Percentiles rank a stretch among this genome's conserved stretches.
Evolutionary conservation across 2,888 invertebrate species (phyloP).

Genomic region (Sicus ferrugineus): DNA sequence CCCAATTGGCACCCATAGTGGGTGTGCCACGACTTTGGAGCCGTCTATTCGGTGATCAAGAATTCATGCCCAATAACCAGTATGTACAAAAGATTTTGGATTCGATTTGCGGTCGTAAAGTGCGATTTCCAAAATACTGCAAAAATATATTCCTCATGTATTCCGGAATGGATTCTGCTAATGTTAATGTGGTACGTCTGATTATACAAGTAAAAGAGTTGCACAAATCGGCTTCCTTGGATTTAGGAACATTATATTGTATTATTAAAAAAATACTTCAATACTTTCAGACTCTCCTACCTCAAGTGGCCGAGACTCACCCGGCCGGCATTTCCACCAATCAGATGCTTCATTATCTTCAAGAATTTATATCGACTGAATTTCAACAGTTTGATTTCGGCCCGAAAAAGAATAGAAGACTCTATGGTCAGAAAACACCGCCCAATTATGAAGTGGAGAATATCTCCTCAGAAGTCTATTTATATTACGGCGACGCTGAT

Average conservation of each 20-base stretch:
- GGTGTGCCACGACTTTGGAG: slow-evolving; percentile 26
- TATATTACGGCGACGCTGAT: slow-evolving; percentile 65
- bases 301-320: slow-evolving; percentile 38
- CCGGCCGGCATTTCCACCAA: slow-evolving; percentile 43
- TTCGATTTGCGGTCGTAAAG: slow-evolving; percentile 19
- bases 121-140: background rate
- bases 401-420: slow-evolving; percentile 20
- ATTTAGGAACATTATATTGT: too few species aligned
- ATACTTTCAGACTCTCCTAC: slow-evolving; percentile 33
- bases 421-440: slow-evolving; percentile 64
- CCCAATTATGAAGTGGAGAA: slow-evolving; percentile 65
- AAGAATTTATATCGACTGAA: slow-evolving; percentile 35
- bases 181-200: slow-evolving; percentile 35
- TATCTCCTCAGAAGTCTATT: slow-evolving; percentile 64
- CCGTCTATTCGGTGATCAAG: slow-evolving; percentile 53
- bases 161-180: slow-evolving; percentile 13
- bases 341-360: slow-evolving; percentile 42
- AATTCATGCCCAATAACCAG: slow-evolving; percentile 69
- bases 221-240: background rate
- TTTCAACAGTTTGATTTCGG: slow-evolving; percentile 42
- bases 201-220: background rate
- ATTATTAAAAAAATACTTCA: background rate
- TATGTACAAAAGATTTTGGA: slow-evolving; percentile 52
- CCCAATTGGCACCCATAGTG: slow-evolving; percentile 46
- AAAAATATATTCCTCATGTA: slow-evolving; percentile 63